Evolutionary conservation across 2,888 invertebrate genomes (phyloP).

Genomic region (Pandemis cinnamomeana): DNA sequence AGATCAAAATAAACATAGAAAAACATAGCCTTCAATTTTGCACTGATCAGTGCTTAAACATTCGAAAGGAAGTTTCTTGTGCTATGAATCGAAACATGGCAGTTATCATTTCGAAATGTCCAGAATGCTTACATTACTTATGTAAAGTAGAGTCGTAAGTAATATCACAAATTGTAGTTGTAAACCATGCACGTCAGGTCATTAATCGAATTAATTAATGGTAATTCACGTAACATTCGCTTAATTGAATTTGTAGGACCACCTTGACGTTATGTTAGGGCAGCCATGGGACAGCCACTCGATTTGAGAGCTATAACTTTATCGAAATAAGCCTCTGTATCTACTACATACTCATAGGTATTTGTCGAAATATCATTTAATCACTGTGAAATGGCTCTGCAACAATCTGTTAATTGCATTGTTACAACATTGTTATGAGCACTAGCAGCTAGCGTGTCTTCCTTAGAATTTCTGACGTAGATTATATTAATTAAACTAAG

Average conservation of each 20-base stretch:
- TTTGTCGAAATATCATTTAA: not conserved
- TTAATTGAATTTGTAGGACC: conserved; percentile 11
- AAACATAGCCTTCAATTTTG: too few relatives aligned
- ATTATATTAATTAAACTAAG: not conserved
- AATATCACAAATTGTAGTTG: conserved; percentile 1
- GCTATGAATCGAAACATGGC: not conserved
- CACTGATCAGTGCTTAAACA: too few relatives aligned
- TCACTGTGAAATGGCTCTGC: not conserved
- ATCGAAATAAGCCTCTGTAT: not conserved
- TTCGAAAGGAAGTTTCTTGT: not conserved
- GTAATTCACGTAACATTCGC: not conserved
- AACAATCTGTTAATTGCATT: not conserved
- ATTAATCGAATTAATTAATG: conserved; percentile 18
- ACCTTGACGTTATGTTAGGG: not conserved
- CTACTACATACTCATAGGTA: not conserved
- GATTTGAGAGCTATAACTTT: not conserved
- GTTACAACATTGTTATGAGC: not conserved
- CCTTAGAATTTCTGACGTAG: not conserved
- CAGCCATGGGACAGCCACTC: not conserved
- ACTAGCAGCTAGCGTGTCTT: not conserved
- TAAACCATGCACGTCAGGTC: conserved; percentile 2
- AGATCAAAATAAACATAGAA: too few relatives aligned
- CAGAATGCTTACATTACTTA: not conserved
- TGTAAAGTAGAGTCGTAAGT: not conserved
- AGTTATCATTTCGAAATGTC: not conserved